Evolutionary conservation across 2,113 vertebrate species (phyloP), one percentile per base, ranked within the genome.

Genomic region (Gnathochromis pfefferi): DNA sequence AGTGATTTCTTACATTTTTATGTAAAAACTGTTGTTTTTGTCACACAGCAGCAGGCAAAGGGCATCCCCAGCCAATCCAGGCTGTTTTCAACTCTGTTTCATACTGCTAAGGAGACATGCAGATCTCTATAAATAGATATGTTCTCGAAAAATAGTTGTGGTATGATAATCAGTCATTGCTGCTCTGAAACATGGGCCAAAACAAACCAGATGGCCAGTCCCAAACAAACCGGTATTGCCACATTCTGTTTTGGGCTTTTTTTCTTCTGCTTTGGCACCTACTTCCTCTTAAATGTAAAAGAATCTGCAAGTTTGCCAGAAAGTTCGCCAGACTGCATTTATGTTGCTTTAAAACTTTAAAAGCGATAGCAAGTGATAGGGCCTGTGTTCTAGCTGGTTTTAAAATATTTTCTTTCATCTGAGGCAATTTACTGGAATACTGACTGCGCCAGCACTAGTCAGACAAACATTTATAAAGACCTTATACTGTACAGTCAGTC

Each of bases 71-170:
- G 33, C 63, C 81, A 12, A 33, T 81, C 57, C 33, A 51, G 54
- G 26, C 78, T 83, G 85, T 83, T 82, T 88, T 60, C 13, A 60
- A 82, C 40, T 38, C 73, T 68, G 73, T n/a, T 54, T 87, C 38
- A 51, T 70, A 93, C 63, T 33, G 81, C 90, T 92, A 70, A 89
- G 86, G 92, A 91, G 19, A 73, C 89, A 86, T 81, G 42, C 85
- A 75, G 57, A 84, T 91, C 84, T 89, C 95, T 93, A 93, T 87
- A 95, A 96, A 96, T 95, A 95, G 94, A 95, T 92, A 79, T 94
- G 93, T 94, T 95, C 92, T 94, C 53, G 87, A 87, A 90, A 87
- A 94, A 93, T 85, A 86, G 60, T 93, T 93, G 87, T 84, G 92
- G 91, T 91, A 90, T 94, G 91, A 94, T 87, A 94, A 95, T 94